Evolutionary conservation across 2,797 vertebrate genomes (phyloP).

Genomic region (Acipenser oxyrinchus): DNA sequence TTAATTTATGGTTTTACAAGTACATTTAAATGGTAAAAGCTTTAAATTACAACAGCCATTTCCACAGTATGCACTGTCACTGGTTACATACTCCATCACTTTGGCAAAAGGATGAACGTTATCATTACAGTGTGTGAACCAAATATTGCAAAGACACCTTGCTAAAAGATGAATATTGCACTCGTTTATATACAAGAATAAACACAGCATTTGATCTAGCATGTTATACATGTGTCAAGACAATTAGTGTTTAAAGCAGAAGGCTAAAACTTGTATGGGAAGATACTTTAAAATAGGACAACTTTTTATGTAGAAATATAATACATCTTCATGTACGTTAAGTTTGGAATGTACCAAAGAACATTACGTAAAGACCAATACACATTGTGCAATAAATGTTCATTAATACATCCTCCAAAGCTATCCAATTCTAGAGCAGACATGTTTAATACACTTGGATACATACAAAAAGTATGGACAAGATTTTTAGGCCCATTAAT

Average conservation of each 20-base stretch:
- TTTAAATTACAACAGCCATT: constrained; percentile 56
- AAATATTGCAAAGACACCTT: constrained; percentile 81
- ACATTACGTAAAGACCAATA: constrained; percentile 53
- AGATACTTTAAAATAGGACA: constrained; percentile 31
- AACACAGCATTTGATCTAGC: constrained; percentile 50
- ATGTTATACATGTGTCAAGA: constrained; percentile 49
- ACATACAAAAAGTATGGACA: constrained; percentile 40
- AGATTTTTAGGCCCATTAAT: constrained; percentile 30
- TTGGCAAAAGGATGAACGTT: constrained; percentile 83
- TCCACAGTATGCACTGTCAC: constrained; percentile 61
- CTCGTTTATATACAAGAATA: constrained; percentile 77
- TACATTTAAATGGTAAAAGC: constrained; percentile 62
- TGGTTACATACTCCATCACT: constrained; percentile 67
- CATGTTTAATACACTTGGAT: constrained; percentile 50
- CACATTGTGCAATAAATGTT: constrained; percentile 36
- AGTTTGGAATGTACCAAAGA: constrained; percentile 51
- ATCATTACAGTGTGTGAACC: constrained; percentile 84
- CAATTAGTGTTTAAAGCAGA: constrained; percentile 53
- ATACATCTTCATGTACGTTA: constrained; percentile 59
- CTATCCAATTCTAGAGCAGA: constrained; percentile 32
- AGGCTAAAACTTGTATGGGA: constrained; percentile 44
- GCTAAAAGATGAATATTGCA: constrained; percentile 76
- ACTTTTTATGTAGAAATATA: constrained; percentile 63
- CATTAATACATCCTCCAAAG: constrained; percentile 14
- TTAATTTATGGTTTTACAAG: constrained; percentile 52